These are phyloP conservation scores for Arctia plantaginis DNA, from an alignment of 2,888 invertebrate species.

Conservation along the genomic window DNA sequence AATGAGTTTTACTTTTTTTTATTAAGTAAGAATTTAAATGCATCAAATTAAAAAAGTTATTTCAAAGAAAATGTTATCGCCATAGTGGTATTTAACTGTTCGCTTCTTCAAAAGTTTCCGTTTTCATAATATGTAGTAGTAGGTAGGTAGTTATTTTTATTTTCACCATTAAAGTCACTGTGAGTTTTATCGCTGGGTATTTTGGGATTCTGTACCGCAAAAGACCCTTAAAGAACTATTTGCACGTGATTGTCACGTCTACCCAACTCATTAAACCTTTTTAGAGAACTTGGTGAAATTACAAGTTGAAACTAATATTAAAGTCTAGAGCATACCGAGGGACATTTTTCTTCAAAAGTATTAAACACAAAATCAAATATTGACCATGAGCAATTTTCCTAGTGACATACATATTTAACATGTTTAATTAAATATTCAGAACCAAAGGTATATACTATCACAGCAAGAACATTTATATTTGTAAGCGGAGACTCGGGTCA, in stretches of 20 bases:
- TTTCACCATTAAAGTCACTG: too few species aligned
- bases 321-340: background rate
- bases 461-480: background rate
- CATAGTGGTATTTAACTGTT: background rate
- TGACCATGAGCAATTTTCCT: background rate
- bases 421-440: background rate
- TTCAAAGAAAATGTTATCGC: background rate
- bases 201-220: background rate
- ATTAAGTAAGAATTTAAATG: too few species aligned
- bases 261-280: background rate
- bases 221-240: background rate
- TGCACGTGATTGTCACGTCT: background rate
- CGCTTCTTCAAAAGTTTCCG: background rate
- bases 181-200: background rate
- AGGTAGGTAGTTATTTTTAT: background rate
- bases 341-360: background rate
- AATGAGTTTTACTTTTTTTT: too few species aligned
- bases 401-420: background rate
- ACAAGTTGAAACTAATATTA: background rate
- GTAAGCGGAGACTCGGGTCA: conserved; percentile 2
- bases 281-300: background rate
- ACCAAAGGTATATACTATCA: background rate
- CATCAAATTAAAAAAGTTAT: too few species aligned
- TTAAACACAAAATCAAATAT: background rate
- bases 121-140: background rate